These are phyloP conservation scores for Drosophila takahashii DNA, from an alignment of 1,140 invertebrate species.

Conservation along the genomic window DNA sequence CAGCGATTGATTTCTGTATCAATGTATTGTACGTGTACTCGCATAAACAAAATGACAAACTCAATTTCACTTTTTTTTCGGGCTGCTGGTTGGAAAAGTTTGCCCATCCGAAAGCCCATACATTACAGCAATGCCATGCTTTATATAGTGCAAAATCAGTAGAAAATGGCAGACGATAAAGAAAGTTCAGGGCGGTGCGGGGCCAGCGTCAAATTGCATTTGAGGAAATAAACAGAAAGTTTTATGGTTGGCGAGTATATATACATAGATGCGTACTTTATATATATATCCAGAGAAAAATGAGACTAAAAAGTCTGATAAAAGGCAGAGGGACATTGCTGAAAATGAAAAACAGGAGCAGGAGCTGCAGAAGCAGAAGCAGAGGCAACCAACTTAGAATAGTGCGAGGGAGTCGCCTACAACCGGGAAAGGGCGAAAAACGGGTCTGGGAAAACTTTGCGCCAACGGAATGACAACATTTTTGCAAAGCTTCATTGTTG, in stretches of 20 bases:
- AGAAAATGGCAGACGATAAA: conserved; percentile 80
- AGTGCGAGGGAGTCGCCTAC: conserved; percentile 54
- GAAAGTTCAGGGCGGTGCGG: conserved; percentile 53
- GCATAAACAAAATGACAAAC: conserved; percentile 71
- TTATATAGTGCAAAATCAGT: conserved; percentile 83
- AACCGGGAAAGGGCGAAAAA: conserved; percentile 2
- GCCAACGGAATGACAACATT: conserved; percentile 83
- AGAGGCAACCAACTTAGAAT: conserved; percentile 66
- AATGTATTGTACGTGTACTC: conserved; percentile 25
- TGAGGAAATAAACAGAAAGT: conserved; percentile 83
- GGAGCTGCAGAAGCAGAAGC: conserved; percentile 22
- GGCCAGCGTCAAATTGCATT: conserved; percentile 77
- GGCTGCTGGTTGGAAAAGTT: conserved; percentile 46
- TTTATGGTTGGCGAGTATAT: conserved; percentile 62
- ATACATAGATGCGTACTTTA: conserved; percentile 22
- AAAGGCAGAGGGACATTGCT: conserved; percentile 53
- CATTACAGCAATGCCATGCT: conserved; percentile 78
- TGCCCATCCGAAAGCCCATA: conserved; percentile 49
- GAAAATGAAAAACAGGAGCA: conserved; percentile 71
- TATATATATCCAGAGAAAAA: conserved; percentile 18
- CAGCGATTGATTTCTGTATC: conserved; percentile 32
- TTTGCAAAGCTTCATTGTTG: conserved; percentile 84
- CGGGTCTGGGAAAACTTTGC: conserved; percentile 67
- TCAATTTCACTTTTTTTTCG: conserved; percentile 78
- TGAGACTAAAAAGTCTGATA: conserved; percentile 62